Evolutionary conservation across 2,888 invertebrate genomes (phyloP).

Genomic region (Cataglyphis rosenhaueri): DNA sequence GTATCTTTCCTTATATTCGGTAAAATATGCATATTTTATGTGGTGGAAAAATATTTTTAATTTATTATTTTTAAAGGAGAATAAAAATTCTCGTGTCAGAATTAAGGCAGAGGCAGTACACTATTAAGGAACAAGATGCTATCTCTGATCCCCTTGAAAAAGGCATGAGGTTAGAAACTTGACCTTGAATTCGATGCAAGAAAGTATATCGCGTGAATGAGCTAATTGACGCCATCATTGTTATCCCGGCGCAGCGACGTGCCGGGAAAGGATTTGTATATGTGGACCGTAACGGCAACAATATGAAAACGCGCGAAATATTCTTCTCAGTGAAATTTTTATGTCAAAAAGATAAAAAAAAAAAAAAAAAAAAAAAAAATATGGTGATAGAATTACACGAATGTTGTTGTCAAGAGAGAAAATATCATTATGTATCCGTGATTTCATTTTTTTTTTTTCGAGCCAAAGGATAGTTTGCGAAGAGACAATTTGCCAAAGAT

Average conservation of each 20-base stretch:
- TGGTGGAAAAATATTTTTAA: background rate
- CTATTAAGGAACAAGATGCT: background rate
- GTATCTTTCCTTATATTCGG: background rate
- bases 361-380: background rate
- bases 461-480: background rate
- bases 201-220: conserved; percentile 65
- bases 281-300: conserved; percentile 60
- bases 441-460: conserved; percentile 12
- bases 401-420: background rate
- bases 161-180: conserved; percentile 23
- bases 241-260: background rate
- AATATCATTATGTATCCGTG: background rate
- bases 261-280: conserved; percentile 50
- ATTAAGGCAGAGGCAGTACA: background rate
- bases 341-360: conserved; percentile 8
- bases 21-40: background rate
- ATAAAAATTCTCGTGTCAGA: background rate
- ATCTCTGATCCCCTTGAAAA: background rate
- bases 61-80: background rate
- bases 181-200: conserved; percentile 40
- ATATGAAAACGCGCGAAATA: conserved; percentile 23
- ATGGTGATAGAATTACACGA: background rate
- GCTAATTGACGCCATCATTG: conserved; percentile 52
- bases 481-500: background rate
- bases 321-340: conserved; percentile 47